Percentiles rank a stretch among this genome's conserved stretches.
phyloP scores from a whole-genome alignment of 2,797 vertebrate genomes.

The Austrolebias charrua region DNA sequence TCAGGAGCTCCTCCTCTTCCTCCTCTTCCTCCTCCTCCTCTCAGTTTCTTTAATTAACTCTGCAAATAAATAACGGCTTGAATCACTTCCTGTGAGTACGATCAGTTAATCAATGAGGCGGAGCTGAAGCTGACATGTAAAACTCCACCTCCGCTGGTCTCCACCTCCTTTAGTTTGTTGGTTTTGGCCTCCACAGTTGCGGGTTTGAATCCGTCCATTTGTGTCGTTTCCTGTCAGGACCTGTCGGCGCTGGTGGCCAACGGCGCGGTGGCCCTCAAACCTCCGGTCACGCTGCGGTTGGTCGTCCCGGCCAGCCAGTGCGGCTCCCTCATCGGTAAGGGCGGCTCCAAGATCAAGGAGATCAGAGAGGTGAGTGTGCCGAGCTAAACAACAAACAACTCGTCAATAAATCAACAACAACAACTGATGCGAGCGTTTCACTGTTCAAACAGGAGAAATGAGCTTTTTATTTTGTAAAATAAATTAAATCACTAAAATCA shows the following conservation, averaged over 20 bases:
- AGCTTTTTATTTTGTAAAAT: too few relatives aligned
- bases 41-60: conserved; percentile 69
- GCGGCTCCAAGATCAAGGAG: conserved; percentile 94
- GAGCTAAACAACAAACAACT: too few relatives aligned
- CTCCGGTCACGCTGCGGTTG: conserved; percentile 89
- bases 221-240: conserved; percentile 76
- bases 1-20: conserved; percentile 14
- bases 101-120: conserved; percentile 59
- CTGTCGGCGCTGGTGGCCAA: conserved; percentile 83
- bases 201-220: background rate
- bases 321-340: conserved; percentile 94
- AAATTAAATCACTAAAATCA: too few relatives aligned
- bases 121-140: conserved; percentile 41
- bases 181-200: too few relatives aligned
- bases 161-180: background rate
- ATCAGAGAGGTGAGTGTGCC: conserved; percentile 87
- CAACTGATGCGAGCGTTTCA: too few relatives aligned
- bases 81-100: conserved; percentile 44
- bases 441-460: too few relatives aligned
- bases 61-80: conserved; percentile 60
- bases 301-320: conserved; percentile 96
- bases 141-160: conserved; percentile 7
- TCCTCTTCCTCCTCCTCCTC: conserved; percentile 1
- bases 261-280: conserved; percentile 84
- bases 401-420: too few relatives aligned